These are phyloP conservation scores for Pantala flavescens DNA, from an alignment of 1,140 invertebrate species.

Conservation along the genomic window DNA sequence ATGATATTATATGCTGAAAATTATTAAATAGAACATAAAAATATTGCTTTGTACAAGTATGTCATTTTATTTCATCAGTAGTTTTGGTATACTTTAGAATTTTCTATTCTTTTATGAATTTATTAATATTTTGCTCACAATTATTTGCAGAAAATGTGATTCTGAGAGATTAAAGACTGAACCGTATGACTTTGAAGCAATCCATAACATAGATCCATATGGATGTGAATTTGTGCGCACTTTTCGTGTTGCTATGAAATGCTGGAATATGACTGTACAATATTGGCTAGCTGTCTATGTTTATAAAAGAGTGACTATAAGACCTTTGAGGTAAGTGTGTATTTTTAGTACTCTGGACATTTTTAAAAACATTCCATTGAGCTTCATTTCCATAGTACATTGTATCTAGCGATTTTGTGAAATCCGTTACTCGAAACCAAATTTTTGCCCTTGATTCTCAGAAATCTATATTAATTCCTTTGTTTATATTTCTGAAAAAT, in stretches of 20 bases:
- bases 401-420: too few relatives aligned
- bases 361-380: neutral
- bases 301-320: conserved; percentile 70
- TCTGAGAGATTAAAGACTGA: conserved; percentile 35
- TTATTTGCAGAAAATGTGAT: conserved; percentile 29
- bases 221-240: conserved; percentile 65
- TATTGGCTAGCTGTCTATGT: conserved; percentile 88
- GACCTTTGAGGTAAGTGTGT: conserved; percentile 44
- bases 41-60: too few relatives aligned
- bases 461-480: too few relatives aligned
- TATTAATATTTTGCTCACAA: too few relatives aligned
- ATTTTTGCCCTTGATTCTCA: too few relatives aligned
- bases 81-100: too few relatives aligned
- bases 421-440: too few relatives aligned
- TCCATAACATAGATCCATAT: conserved; percentile 70
- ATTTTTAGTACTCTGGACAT: conserved; percentile 6
- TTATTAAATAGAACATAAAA: too few relatives aligned
- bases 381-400: neutral
- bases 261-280: conserved; percentile 92
- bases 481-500: too few relatives aligned
- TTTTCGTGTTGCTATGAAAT: conserved; percentile 71
- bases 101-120: too few relatives aligned
- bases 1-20: too few relatives aligned
- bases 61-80: too few relatives aligned
- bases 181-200: conserved; percentile 69